phyloP scores from a whole-genome alignment of 2,797 vertebrate species.

The Morelia viridis region DNA sequence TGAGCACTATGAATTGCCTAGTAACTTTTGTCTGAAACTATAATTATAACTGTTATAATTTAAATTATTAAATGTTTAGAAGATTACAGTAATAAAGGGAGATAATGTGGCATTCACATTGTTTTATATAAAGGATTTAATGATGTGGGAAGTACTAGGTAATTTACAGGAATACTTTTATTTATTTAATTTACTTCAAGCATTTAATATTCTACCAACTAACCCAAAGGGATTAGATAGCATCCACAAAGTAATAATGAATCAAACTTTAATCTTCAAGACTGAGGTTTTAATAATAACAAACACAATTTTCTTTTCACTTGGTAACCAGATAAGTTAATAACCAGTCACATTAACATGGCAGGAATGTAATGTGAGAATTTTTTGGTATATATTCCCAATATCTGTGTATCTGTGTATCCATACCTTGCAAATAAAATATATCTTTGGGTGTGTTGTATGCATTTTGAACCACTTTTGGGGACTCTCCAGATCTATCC shows the following conservation, averaged over 20 bases:
- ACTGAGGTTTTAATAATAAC: not conserved
- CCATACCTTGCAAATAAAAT: not conserved
- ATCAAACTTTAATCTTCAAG: conserved; percentile 9
- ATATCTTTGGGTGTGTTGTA: not conserved
- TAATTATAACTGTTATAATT: conserved; percentile 5
- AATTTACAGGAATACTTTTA: conserved; percentile 2
- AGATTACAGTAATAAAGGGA: not conserved
- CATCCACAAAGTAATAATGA: conserved; percentile 13
- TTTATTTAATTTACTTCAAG: conserved; percentile 27
- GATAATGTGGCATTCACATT: not conserved
- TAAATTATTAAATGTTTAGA: conserved; percentile 15
- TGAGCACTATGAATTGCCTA: conserved; percentile 6
- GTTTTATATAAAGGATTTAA: conserved; percentile 9
- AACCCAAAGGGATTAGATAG: conserved; percentile 2
- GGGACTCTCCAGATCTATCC: not conserved
- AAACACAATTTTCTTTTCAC: not conserved
- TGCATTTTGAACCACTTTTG: not conserved
- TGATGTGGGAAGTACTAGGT: not conserved
- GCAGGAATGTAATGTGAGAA: not conserved
- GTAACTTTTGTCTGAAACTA: conserved; percentile 17
- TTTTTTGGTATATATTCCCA: not conserved
- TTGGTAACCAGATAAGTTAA: conserved; percentile 12
- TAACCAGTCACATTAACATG: not conserved
- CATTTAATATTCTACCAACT: not conserved
- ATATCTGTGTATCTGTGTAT: not conserved